Percentiles rank a stretch among this genome's conserved stretches.
Evolutionary conservation across 2,888 invertebrate species (phyloP).

Genomic region (Frankliniella fusca): DNA sequence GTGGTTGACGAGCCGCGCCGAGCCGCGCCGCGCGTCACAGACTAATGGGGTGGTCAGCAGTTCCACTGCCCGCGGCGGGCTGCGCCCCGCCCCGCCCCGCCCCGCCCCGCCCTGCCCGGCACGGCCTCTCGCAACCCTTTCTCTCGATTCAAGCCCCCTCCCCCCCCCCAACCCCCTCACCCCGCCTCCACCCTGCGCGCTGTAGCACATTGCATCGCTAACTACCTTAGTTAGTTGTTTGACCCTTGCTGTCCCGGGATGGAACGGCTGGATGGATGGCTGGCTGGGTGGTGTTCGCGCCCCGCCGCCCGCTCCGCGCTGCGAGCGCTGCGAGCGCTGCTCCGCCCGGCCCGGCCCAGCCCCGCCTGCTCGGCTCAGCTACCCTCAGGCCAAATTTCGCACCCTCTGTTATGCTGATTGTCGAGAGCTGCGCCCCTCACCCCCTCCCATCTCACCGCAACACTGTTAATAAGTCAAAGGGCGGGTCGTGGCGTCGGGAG

Average conservation of each 20-base stretch:
- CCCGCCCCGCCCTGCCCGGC: too few species aligned
- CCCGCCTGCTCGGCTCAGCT: not conserved
- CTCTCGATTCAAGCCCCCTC: not conserved
- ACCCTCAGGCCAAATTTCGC: conserved; percentile 6
- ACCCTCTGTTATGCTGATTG: conserved; percentile 24
- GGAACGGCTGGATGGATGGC: not conserved
- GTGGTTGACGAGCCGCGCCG: too few species aligned
- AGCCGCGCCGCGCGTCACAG: too few species aligned
- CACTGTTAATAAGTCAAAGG: conserved; percentile 20
- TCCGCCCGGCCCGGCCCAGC: too few species aligned
- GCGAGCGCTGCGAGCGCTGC: too few species aligned
- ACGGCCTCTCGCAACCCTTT: too few species aligned
- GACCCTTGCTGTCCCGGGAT: not conserved
- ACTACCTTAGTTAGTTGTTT: conserved; percentile 25
- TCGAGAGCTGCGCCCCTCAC: not conserved
- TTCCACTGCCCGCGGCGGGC: too few species aligned
- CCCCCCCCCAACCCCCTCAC: not conserved
- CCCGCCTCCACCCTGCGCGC: not conserved
- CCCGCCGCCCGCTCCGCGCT: too few species aligned
- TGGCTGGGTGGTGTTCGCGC: not conserved
- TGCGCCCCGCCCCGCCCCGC: too few species aligned
- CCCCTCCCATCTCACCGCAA: not conserved
- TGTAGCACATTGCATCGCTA: not conserved
- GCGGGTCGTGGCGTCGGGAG: not conserved
- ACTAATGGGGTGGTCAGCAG: too few species aligned